These are phyloP conservation scores for Naso thynnoides DNA, from an alignment of 2,797 vertebrate genomes.

Conservation along the genomic window DNA sequence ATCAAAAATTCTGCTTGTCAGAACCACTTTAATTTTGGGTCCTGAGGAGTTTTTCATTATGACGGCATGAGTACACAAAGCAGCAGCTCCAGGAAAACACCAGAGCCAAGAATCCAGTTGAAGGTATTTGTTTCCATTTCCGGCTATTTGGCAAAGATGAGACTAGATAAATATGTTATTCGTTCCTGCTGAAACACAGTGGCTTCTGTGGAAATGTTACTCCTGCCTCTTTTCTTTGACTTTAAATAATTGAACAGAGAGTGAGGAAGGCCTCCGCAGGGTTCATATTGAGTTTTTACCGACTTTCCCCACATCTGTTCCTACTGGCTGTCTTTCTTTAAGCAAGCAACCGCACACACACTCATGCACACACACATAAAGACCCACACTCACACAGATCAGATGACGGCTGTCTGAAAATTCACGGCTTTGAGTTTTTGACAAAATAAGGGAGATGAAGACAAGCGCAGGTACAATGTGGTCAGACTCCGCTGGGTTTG, in stretches of 20 bases:
- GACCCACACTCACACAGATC: slow-evolving; percentile 52
- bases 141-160: slow-evolving; percentile 81
- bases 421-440: slow-evolving; percentile 76
- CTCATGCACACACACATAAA: slow-evolving; percentile 26
- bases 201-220: slow-evolving; percentile 81
- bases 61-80: slow-evolving; percentile 54
- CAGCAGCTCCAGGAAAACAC: slow-evolving; percentile 65
- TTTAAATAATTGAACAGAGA: slow-evolving; percentile 87
- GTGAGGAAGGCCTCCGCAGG: slow-evolving; percentile 81
- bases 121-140: slow-evolving; percentile 84
- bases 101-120: slow-evolving; percentile 72
- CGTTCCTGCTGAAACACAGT: slow-evolving; percentile 70
- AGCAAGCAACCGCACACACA: slow-evolving; percentile 20
- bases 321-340: slow-evolving; percentile 65
- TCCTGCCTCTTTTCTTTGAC: slow-evolving; percentile 77
- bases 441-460: slow-evolving; percentile 72
- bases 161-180: slow-evolving; percentile 84
- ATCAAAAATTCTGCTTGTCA: slow-evolving; percentile 71
- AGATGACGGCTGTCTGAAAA: slow-evolving; percentile 70
- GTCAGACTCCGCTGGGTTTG: slow-evolving; percentile 83
- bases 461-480: slow-evolving; percentile 78
- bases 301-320: slow-evolving; percentile 78
- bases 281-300: slow-evolving; percentile 82
- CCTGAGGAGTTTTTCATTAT: slow-evolving; percentile 71
- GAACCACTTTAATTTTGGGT: slow-evolving; percentile 65